Base-by-base conservation (phyloP, 2,888 invertebrate species). In the Cheilosia impressa region DNA sequence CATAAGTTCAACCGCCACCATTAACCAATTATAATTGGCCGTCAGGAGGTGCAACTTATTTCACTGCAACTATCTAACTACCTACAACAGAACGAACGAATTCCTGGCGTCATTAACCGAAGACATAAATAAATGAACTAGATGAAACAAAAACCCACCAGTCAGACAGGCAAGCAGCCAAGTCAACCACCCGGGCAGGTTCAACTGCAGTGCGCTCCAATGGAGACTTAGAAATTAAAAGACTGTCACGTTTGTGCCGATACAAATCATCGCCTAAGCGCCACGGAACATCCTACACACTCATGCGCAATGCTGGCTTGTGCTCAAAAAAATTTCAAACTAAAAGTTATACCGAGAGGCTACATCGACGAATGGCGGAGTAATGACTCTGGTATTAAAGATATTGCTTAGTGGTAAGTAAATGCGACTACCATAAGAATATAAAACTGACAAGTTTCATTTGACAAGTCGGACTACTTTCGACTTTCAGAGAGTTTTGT, bases 201-300 rank as follows among this genome's bases (percentile, higher is more conserved):
- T 81, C 72, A 72, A 63, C 62, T 57, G 52, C 27, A 4, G 27
- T 10, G 45, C 47, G 5, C 19, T 27, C 27, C 47, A 27, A 55
- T 31, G 69, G 80, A 71, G 69, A 80, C 52, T 72, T 52, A 60
- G 57, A 34, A 85, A 81, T 85, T 85, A 85, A 85, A 81, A 85
- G 85, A 77, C 85, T 85, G 85, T 81, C 85, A 85, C 81, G 81
- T 76, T 85, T 84, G 77, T 66, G 81, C 76, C 76, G 71, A 81
- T 77, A 85, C 85, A 81, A 85, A 85, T 85, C 85, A 85, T 85
- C 85, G 81, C 85, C 85, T 85, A 81, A 85, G 85, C 85, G 85
- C 85, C 85, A 85, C 43, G 34, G 43, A 72, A 72, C 85, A 85
- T 85, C 85, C 85, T 76, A 85, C 85, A 76, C 68, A 76, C 68